Percentiles rank a stretch among this genome's conserved stretches.
These are phyloP conservation scores for Aleiodes sp. DNA, from an alignment of 1,140 invertebrate species.

Conservation along the genomic window DNA sequence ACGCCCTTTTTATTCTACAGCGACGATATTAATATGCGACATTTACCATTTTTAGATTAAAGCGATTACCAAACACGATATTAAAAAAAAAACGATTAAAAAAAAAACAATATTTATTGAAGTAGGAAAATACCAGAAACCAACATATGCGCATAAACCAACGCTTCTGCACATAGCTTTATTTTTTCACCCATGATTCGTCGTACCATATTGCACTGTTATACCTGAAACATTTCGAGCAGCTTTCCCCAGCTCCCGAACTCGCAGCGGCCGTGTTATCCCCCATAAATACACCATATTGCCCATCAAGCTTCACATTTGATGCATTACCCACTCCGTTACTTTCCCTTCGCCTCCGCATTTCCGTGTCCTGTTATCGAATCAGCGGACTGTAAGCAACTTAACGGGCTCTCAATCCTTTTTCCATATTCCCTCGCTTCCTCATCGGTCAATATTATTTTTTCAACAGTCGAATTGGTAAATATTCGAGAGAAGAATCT, in stretches of 20 bases:
- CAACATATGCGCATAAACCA: conserved; percentile 3
- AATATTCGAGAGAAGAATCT: too few relatives aligned
- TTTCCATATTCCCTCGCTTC: background rate
- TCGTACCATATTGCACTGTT: background rate
- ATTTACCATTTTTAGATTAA: conserved; percentile 62
- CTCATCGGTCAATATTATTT: background rate
- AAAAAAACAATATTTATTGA: background rate
- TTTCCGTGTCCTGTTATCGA: conserved; percentile 50
- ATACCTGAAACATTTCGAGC: background rate
- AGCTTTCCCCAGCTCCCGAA: background rate
- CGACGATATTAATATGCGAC: too few relatives aligned
- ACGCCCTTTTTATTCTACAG: too few relatives aligned
- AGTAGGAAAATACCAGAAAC: background rate
- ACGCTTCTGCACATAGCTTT: background rate
- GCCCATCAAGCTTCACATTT: conserved; percentile 64
- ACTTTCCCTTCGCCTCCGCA: conserved; percentile 34
- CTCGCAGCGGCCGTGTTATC: conserved; percentile 27
- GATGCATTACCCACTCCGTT: conserved; percentile 58
- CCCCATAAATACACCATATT: conserved; percentile 63
- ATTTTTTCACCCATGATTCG: background rate
- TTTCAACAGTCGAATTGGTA: too few relatives aligned
- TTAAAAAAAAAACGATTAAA: too few relatives aligned
- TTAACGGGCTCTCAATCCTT: conserved; percentile 43
- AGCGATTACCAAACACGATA: too few relatives aligned
- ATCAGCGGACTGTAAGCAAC: conserved; percentile 47